A percentile compares a stretch with the other conserved stretches of the same genome.
Evolutionary conservation across 2,113 vertebrate genomes (phyloP).

Genomic region (Pionites leucogaster): DNA sequence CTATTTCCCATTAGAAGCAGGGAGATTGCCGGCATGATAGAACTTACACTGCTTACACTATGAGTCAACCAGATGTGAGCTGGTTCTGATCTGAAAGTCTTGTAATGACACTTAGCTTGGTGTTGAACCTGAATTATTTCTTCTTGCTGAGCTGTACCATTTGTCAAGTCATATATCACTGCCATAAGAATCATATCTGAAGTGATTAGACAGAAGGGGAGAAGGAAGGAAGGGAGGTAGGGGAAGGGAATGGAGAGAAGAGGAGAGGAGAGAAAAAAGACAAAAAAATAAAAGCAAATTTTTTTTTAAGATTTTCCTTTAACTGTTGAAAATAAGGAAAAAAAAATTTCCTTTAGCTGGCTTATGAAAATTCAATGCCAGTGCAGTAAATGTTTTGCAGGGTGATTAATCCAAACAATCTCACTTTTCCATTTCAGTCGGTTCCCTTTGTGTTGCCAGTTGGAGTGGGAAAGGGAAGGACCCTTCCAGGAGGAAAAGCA

Average conservation of each 20-base stretch:
- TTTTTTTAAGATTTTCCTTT: rapidly evolving
- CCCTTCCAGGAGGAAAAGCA: not conserved
- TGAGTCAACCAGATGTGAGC: not conserved
- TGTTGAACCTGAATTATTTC: not conserved
- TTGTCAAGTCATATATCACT: not conserved
- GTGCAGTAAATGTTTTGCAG: not conserved
- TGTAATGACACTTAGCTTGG: not conserved
- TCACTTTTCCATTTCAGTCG: not conserved
- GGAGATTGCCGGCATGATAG: not conserved
- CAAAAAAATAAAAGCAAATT: not conserved
- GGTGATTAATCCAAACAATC: not conserved
- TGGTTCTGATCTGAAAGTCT: not conserved
- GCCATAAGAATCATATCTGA: not conserved
- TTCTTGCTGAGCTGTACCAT: not conserved
- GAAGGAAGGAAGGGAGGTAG: not conserved
- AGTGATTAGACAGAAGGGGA: not conserved
- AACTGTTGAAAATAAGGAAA: not conserved
- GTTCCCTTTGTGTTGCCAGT: not conserved
- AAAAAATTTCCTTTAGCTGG: not conserved
- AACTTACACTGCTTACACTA: not conserved
- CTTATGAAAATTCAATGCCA: not conserved
- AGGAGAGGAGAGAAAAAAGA: not conserved
- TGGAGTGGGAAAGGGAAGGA: not conserved
- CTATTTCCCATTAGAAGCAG: not conserved
- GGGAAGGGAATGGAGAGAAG: not conserved